These are phyloP conservation scores for Drosophila asahinai DNA, from an alignment of 1,140 invertebrate species.

Conservation along the genomic window DNA sequence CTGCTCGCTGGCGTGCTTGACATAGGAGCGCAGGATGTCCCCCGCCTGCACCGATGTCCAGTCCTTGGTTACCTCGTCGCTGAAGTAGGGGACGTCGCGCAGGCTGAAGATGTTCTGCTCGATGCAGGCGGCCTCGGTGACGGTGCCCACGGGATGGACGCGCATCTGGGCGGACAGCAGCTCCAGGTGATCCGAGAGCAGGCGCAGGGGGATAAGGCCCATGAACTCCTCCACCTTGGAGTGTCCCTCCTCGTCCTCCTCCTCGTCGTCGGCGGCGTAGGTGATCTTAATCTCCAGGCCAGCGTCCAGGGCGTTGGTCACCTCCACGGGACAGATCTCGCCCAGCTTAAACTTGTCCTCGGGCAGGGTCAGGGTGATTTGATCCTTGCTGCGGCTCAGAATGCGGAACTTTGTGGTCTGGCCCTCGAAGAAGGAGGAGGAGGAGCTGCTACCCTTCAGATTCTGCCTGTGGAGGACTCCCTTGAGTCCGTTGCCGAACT, in stretches of 20 bases:
- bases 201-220: conserved; percentile 81
- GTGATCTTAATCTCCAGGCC: conserved; percentile 82
- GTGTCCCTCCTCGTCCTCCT: conserved; percentile 34
- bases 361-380: conserved; percentile 64
- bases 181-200: conserved; percentile 70
- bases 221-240: conserved; percentile 51
- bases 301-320: conserved; percentile 72
- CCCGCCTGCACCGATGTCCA: conserved; percentile 69
- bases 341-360: conserved; percentile 76
- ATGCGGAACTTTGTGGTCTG: conserved; percentile 86
- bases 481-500: conserved; percentile 87
- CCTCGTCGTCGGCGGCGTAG: conserved; percentile 51
- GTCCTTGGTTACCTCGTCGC: conserved; percentile 58
- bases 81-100: conserved; percentile 72
- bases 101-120: conserved; percentile 78
- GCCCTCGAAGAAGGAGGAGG: conserved; percentile 86
- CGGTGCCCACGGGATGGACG: conserved; percentile 32
- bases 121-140: conserved; percentile 66
- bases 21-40: conserved; percentile 68
- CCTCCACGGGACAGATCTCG: conserved; percentile 73
- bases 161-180: conserved; percentile 61
- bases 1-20: conserved; percentile 74
- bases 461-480: conserved; percentile 87
- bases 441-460: conserved; percentile 85
- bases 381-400: conserved; percentile 46